phyloP scores from a whole-genome alignment of 2,113 vertebrate genomes.

The Tricholaema leucomelas region DNA sequence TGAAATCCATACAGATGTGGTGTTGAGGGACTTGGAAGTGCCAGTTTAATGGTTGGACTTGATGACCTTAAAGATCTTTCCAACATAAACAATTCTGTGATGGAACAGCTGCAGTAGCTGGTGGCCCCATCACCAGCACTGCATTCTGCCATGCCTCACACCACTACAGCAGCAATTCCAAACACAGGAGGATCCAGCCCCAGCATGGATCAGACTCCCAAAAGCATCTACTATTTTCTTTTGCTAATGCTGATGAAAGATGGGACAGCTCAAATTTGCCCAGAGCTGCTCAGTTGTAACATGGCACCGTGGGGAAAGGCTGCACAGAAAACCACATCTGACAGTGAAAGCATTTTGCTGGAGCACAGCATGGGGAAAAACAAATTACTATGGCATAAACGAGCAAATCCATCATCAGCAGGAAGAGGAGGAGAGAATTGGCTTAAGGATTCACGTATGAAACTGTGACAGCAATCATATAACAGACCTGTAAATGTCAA shows the following conservation, averaged over 20 bases:
- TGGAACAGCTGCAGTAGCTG: background rate
- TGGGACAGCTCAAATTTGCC: background rate
- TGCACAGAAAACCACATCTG: background rate
- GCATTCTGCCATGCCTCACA: rapidly evolving
- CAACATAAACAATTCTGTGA: too few species aligned
- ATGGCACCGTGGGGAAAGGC: background rate
- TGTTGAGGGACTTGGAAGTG: too few species aligned
- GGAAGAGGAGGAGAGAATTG: slow-evolving; percentile 11
- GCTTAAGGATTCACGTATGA: background rate
- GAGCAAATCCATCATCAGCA: slow-evolving; percentile 28
- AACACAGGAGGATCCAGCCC: background rate
- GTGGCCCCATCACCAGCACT: rapidly evolving
- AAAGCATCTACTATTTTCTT: rapidly evolving
- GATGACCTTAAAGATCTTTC: too few species aligned
- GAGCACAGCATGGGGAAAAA: background rate
- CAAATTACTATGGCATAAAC: slow-evolving; percentile 21
- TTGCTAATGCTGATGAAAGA: background rate
- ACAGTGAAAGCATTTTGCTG: background rate
- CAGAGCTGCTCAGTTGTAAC: background rate
- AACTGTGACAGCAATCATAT: slow-evolving; percentile 35
- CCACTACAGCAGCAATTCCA: rapidly evolving
- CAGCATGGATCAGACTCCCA: rapidly evolving
- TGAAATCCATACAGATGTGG: too few species aligned
- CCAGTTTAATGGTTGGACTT: too few species aligned
- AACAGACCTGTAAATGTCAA: slow-evolving; percentile 56